phyloP scores from a whole-genome alignment of 2,888 invertebrate species.

The Meliscaeva auricollis region DNA sequence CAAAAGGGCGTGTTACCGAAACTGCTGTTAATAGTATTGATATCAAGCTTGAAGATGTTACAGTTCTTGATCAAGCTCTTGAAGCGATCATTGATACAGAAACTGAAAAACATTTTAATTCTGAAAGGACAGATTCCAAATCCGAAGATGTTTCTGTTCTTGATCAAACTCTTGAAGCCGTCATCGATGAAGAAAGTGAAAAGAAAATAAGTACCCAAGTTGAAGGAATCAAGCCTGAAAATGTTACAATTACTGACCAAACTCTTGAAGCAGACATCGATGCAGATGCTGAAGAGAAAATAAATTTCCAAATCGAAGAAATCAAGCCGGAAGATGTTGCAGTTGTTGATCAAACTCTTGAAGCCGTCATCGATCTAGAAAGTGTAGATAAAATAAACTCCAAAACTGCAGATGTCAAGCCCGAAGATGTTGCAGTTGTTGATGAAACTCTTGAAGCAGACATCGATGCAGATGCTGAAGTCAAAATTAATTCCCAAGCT shows the following conservation, averaged over 20 bases:
- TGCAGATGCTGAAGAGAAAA: not conserved
- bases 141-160: not conserved
- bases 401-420: not conserved
- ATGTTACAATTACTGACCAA: not conserved
- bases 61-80: no score
- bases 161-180: conserved; percentile 6
- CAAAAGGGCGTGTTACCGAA: no score
- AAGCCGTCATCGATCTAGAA: not conserved
- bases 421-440: not conserved
- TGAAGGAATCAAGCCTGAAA: not conserved
- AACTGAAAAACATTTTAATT: no score
- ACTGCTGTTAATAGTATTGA: no score
- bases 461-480: not conserved
- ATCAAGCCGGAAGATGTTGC: not conserved
- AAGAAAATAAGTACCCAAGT: not conserved
- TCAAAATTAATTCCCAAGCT: no score
- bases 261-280: not conserved
- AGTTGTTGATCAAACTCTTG: conserved; percentile 5
- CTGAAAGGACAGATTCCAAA: not conserved
- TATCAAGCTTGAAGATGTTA: not conserved
- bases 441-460: conserved; percentile 1
- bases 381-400: not conserved
- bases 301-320: not conserved
- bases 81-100: not conserved
- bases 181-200: not conserved